phyloP scores from a whole-genome alignment of 2,113 vertebrate species.

The Silurus meridionalis region DNA sequence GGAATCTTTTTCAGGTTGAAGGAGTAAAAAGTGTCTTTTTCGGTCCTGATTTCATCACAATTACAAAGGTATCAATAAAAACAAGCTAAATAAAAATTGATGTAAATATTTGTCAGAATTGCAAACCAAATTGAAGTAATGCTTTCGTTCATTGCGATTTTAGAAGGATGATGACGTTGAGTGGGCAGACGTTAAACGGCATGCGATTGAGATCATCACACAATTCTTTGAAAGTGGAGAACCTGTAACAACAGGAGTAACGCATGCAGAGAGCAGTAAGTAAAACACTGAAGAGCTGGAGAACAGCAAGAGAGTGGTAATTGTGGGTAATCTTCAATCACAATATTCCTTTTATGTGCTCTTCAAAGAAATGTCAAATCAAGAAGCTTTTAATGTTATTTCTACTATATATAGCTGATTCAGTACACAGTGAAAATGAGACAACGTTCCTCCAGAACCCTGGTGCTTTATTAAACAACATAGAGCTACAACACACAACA shows the following conservation, averaged over 20 bases:
- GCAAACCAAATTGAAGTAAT: not conserved
- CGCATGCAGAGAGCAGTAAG: constrained; percentile 74
- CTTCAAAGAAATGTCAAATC: not conserved
- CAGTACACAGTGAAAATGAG: too few species aligned
- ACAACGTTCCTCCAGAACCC: too few species aligned
- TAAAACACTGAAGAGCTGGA: constrained; percentile 15
- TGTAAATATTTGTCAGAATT: not conserved
- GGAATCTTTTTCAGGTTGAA: constrained; percentile 78
- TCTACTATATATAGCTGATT: too few species aligned
- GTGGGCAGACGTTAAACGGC: constrained; percentile 73
- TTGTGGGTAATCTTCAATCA: not conserved
- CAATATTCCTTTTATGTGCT: not conserved
- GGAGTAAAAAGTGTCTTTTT: constrained; percentile 81
- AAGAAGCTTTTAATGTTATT: too few species aligned
- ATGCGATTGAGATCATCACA: constrained; percentile 67
- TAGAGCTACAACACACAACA: too few species aligned
- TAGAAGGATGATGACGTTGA: constrained; percentile 74
- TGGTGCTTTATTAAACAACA: too few species aligned
- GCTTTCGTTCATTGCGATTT: constrained; percentile 13
- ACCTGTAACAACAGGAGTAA: constrained; percentile 67
- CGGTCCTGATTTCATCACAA: constrained; percentile 79
- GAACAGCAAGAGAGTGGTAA: not conserved
- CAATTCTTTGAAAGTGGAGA: constrained; percentile 76
- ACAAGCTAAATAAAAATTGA: not conserved
- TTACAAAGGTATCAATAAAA: constrained; percentile 73